Base-by-base conservation (phyloP, 2,113 vertebrate species). In the Atractosteus spatula region DNA sequence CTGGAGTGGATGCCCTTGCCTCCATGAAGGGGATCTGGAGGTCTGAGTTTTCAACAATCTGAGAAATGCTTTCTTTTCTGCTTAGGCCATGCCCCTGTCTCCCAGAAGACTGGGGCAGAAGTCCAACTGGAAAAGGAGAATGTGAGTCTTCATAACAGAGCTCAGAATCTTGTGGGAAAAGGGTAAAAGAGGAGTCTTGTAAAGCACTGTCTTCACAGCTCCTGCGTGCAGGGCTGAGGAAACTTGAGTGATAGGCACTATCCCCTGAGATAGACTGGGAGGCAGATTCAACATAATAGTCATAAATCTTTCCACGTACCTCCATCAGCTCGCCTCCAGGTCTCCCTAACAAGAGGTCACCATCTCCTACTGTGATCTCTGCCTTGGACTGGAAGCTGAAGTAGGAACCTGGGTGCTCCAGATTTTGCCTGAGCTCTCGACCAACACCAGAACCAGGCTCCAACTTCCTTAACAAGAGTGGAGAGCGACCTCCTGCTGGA, bases 321-420 rank as follows among this genome's bases (percentile, higher is more conserved):
- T 13, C 12, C 0, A 68, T 17, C 17, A 77, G 41, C 0, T 54
- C 79, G 10, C 81, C 71, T 0, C 86, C 81, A 2, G 77, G 69
- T 55, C 6, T 45, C 41, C 72, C 78, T 80, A 90, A 41, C 0
- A 83, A 2, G 12, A 94, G 78, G 79, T 92, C 78, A 1, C 80
- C 93, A 72, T 96, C 94, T 74, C 93, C 91, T 77, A 97, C 89
- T 66, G 79, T 91, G 67, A 96, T 87, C 83, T 90, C 83, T 0
- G 95, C 89, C 4, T 92, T 84, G 0, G 96, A 97, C 3, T 90
- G 92, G 85, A 96, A 96, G 69, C 84, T 87, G 55, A 94, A 92
- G 78, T 87, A 89, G 47, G 87, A 45, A 0, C 89, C 84, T 0
- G 84, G 77, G 14, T 44, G 64, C 0, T 55, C 51, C 7, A 84